These are phyloP conservation scores for Stictonetta naevosa DNA, from an alignment of 2,113 vertebrate genomes.

Conservation along the genomic window DNA sequence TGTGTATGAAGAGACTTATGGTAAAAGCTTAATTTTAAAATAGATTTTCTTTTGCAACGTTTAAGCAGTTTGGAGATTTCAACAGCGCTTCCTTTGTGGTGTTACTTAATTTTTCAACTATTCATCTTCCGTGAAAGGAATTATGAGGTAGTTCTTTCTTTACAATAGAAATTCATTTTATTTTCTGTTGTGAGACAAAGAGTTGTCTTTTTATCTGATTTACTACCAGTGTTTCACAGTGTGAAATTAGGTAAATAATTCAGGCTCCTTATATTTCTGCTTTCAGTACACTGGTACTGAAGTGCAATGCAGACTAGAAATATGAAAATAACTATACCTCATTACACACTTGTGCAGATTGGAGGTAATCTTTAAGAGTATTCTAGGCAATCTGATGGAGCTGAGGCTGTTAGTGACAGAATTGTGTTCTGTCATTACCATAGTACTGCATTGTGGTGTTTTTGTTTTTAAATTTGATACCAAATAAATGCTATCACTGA, in stretches of 20 bases:
- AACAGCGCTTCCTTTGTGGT: neutral
- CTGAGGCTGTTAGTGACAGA: neutral
- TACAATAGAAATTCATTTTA: neutral
- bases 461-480: neutral
- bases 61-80: neutral
- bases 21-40: neutral
- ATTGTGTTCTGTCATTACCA: neutral
- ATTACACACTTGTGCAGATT: neutral
- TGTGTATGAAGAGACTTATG: neutral
- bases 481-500: neutral
- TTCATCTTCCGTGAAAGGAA: neutral
- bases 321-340: neutral
- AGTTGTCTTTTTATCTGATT: neutral
- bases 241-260: neutral
- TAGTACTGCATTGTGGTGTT: neutral
- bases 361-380: neutral
- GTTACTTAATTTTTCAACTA: neutral
- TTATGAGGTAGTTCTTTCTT: neutral
- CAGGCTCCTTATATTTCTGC: neutral
- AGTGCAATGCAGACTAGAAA: neutral
- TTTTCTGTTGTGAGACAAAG: neutral
- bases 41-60: neutral
- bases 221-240: neutral
- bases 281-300: neutral
- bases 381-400: neutral